These are phyloP conservation scores for Miltochrista miniata DNA, from an alignment of 2,888 invertebrate genomes.

Conservation along the genomic window DNA sequence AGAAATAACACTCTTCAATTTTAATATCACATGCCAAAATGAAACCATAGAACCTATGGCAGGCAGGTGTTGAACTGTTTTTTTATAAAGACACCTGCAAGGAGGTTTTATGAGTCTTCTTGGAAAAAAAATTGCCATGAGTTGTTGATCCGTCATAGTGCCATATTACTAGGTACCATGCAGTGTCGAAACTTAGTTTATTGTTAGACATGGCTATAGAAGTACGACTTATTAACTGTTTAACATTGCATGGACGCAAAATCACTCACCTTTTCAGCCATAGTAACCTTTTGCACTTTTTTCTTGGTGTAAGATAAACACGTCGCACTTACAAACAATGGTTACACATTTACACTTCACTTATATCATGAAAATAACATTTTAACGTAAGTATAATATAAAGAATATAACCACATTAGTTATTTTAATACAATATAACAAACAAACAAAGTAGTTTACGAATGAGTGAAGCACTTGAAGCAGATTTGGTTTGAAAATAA, in stretches of 20 bases:
- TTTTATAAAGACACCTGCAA: slow-evolving; percentile 28
- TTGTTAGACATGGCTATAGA: not conserved
- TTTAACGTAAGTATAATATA: slow-evolving; percentile 15
- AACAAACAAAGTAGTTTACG: too few relatives aligned
- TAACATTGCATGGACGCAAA: slow-evolving; percentile 1
- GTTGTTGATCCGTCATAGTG: not conserved
- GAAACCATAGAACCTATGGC: slow-evolving; percentile 36
- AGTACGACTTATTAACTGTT: too few relatives aligned
- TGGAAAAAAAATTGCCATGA: slow-evolving; percentile 5
- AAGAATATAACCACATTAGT: slow-evolving; percentile 15
- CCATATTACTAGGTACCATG: not conserved
- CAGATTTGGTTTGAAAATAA: slow-evolving; percentile 31
- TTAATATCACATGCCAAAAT: slow-evolving; percentile 39
- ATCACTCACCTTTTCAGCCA: slow-evolving; percentile 61
- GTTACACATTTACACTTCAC: not conserved
- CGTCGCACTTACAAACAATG: slow-evolving; percentile 9
- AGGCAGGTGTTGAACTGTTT: slow-evolving; percentile 38
- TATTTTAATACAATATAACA: too few relatives aligned
- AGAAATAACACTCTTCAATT: slow-evolving; percentile 35
- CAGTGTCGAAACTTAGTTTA: not conserved
- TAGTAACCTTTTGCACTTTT: slow-evolving; percentile 38
- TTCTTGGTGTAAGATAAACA: slow-evolving; percentile 31
- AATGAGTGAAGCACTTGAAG: too few relatives aligned
- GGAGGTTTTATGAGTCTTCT: slow-evolving; percentile 9
- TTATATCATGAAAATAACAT: slow-evolving; percentile 27